Evolutionary conservation across 2,113 vertebrate genomes (phyloP).

Genomic region (Ovis canadensis): DNA sequence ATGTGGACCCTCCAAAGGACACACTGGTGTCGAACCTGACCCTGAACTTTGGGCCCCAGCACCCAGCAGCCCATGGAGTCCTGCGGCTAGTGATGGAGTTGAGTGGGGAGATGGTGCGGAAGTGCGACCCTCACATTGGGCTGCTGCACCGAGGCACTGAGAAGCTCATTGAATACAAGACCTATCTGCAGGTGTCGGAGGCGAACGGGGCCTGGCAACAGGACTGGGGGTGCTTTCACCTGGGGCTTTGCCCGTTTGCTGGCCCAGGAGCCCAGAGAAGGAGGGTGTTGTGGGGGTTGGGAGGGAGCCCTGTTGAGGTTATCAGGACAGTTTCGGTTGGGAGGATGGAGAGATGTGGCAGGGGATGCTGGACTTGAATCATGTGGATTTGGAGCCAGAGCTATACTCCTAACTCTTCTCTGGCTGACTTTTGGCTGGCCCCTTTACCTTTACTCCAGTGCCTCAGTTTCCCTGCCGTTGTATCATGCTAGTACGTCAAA

Average conservation of each 20-base stretch:
- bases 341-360: not conserved
- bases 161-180: conserved; percentile 97
- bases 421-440: not conserved
- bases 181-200: conserved; percentile 89
- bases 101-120: conserved; percentile 92
- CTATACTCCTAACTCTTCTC: not conserved
- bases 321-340: not conserved
- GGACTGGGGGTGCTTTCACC: not conserved
- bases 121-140: conserved; percentile 93
- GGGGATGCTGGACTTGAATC: not conserved
- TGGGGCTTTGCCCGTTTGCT: not conserved
- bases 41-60: conserved; percentile 96
- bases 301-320: not conserved
- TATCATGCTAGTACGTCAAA: conserved; percentile 1
- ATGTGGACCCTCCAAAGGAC: conserved; percentile 85
- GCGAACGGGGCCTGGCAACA: not conserved
- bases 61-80: conserved; percentile 95
- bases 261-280: not conserved
- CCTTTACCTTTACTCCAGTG: not conserved
- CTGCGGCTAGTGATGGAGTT: conserved; percentile 94
- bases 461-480: conserved; percentile 48
- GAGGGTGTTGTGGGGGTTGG: not conserved
- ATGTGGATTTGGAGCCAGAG: not conserved
- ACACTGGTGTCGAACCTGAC: conserved; percentile 88
- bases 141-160: conserved; percentile 94